Base-by-base conservation (phyloP, 2,888 invertebrate species). In the Cantharis nigra region DNA sequence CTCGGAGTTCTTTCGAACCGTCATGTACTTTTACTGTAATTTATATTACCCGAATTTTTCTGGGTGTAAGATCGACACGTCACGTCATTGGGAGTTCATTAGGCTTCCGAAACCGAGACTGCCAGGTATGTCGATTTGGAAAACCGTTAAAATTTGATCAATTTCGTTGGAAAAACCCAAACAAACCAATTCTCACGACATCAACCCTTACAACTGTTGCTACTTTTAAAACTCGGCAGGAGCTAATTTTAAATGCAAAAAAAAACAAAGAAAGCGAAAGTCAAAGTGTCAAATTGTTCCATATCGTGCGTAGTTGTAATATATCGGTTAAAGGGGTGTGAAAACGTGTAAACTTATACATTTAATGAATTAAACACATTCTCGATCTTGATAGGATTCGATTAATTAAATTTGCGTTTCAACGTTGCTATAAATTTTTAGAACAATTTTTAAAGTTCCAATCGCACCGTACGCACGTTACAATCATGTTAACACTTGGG, bases 211-310 rank as follows among this genome's bases (percentile, higher is more conserved):
- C n/a, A 49, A 49, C 49, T 49, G 49, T 49, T 49, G 49, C 49
- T 49, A 49, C 49, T 49, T 49, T 49, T 49, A n/a, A 49, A 49
- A 49, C 49, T 49, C 49, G 49, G n/a, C 49, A n/a, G 49, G 26
- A 67, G 20, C 65, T 67, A 67, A 67, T 23, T 67, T 67, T 67
- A 49, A 49, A 67, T 67, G 65, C 65, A 26, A 67, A 67, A 67
- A 64, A 67, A 20, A 10, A 67, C 20, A 67, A 67, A 67, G 65
- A 28, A 18, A 70, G 33, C 23, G 65, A 18, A 20, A 65, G 23
- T n/a, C 18, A 71, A 75, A 71, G 49, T 76, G 78, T 76, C 76
- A 76, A 76, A 78, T 76, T 78, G 74, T 76, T 78, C 76, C 76
- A 76, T 78, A 74, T 76, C 78, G 78, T 76, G 78, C 76, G 62